Percentiles rank a stretch among this genome's conserved stretches.
phyloP scores from a whole-genome alignment of 2,113 vertebrate species.

The Thinocorus orbignyianus region DNA sequence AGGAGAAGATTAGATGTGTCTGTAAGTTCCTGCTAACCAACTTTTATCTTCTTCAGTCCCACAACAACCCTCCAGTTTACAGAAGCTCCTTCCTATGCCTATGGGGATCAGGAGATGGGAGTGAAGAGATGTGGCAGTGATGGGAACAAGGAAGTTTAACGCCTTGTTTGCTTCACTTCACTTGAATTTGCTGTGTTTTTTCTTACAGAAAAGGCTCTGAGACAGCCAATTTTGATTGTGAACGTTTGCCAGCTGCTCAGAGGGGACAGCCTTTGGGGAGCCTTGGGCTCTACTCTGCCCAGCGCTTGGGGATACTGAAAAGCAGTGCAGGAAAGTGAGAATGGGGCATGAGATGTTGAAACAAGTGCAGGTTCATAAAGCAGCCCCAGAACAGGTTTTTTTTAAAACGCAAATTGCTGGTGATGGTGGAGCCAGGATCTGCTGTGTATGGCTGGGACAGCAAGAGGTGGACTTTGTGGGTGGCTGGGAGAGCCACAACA shows the following conservation, averaged over 20 bases:
- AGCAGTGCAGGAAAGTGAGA: not conserved
- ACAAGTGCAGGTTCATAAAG: not conserved
- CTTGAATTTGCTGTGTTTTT: not conserved
- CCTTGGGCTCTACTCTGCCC: not conserved
- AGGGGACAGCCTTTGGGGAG: not conserved
- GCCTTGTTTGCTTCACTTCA: not conserved
- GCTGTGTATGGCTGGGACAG: not conserved
- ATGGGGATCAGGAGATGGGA: not conserved
- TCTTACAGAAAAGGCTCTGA: not conserved
- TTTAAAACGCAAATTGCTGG: not conserved
- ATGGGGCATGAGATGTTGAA: not conserved
- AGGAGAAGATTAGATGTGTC: not conserved
- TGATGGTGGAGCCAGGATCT: not conserved
- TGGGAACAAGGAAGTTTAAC: not conserved
- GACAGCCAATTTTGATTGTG: not conserved
- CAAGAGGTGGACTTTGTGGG: not conserved
- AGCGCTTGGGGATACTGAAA: not conserved
- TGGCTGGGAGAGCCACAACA: not conserved
- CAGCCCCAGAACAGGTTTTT: not conserved
- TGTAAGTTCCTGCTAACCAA: not conserved
- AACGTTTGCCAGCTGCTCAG: not conserved
- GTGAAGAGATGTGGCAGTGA: not conserved
- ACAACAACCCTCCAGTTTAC: not conserved
- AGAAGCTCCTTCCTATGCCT: not conserved
- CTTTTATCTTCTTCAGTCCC: not conserved